phyloP scores from a whole-genome alignment of 2,113 vertebrate species.

The Hypocryptadius cinnamomeus region DNA sequence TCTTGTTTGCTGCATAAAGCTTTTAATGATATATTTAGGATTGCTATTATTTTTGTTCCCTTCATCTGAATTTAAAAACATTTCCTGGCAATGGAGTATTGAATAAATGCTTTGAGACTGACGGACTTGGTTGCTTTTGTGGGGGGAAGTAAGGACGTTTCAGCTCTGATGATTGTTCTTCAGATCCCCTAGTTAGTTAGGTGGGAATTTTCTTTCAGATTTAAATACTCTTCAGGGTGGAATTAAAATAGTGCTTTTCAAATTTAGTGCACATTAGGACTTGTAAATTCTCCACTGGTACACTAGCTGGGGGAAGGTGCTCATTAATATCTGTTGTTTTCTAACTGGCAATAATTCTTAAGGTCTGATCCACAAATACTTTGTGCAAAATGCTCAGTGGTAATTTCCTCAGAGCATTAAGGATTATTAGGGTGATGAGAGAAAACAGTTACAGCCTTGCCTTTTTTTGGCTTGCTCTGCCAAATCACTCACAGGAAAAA shows the following conservation, averaged over 20 bases:
- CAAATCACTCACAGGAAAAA: neutral
- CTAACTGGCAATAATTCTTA: neutral
- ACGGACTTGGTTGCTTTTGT: neutral
- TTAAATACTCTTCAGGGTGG: conserved; percentile 1
- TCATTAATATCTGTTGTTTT: conserved; percentile 19
- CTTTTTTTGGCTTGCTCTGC: neutral
- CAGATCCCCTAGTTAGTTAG: neutral
- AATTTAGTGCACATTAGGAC: neutral
- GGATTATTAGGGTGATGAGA: neutral
- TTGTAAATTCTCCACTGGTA: neutral
- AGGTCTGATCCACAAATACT: neutral
- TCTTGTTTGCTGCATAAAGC: neutral
- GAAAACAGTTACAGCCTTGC: neutral
- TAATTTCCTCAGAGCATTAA: neutral
- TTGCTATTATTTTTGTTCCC: neutral
- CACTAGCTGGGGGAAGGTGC: neutral
- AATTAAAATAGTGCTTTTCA: conserved; percentile 16
- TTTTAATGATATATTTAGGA: neutral
- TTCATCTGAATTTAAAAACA: neutral
- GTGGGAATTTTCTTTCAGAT: neutral
- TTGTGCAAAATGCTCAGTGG: neutral
- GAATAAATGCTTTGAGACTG: neutral
- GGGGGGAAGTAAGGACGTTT: neutral
- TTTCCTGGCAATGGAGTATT: neutral
- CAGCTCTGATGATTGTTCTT: neutral